Evolutionary conservation across 2,888 invertebrate species (phyloP).

Genomic region (Villa cingulata): DNA sequence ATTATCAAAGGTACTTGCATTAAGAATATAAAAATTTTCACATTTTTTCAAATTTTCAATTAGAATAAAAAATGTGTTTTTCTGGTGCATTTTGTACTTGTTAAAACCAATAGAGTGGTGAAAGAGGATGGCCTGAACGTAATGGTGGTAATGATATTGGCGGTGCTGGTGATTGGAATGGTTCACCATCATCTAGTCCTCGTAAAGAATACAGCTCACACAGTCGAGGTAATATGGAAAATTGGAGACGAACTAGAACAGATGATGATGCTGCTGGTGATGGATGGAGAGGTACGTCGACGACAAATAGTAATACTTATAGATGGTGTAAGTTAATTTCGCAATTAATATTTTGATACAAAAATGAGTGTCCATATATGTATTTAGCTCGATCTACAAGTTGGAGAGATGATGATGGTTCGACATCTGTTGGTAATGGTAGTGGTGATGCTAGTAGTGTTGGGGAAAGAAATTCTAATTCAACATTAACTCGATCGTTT

Average conservation of each 20-base stretch:
- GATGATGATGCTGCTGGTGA: constrained; percentile 22
- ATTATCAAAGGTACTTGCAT: constrained; percentile 9
- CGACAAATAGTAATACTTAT: constrained; percentile 15
- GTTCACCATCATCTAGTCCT: constrained; percentile 31
- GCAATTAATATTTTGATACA: not conserved
- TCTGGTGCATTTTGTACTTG: not conserved
- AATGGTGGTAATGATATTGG: constrained; percentile 24
- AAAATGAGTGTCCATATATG: not conserved
- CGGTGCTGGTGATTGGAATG: constrained; percentile 25
- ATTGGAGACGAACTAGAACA: constrained; percentile 30
- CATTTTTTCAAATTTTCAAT: not conserved
- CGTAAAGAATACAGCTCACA: constrained; percentile 30
- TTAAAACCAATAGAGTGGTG: constrained; percentile 17
- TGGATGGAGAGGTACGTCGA: constrained; percentile 16
- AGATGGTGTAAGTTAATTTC: constrained; percentile 26
- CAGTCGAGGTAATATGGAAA: constrained; percentile 26
- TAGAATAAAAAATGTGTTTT: not conserved
- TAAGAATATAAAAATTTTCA: no score
- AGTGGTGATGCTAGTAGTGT: constrained; percentile 8
- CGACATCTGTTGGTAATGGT: not conserved
- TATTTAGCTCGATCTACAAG: constrained; percentile 30
- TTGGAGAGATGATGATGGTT: constrained; percentile 31
- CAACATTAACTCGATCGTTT: constrained; percentile 9
- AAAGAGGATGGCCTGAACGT: constrained; percentile 31
- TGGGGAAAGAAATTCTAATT: not conserved